These are phyloP conservation scores for Alethe castanea DNA, from an alignment of 2,113 vertebrate species.

Conservation along the genomic window DNA sequence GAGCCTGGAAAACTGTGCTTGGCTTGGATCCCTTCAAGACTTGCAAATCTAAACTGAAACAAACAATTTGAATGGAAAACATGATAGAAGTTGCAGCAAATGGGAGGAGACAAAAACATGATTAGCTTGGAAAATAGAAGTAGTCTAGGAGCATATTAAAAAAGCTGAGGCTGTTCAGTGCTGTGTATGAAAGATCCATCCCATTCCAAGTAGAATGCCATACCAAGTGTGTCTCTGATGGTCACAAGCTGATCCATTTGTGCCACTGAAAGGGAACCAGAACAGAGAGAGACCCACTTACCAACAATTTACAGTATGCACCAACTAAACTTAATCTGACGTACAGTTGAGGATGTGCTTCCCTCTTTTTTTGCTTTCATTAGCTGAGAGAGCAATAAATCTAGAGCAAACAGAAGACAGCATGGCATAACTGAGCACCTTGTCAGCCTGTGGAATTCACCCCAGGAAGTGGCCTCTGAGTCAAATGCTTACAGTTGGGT, in stretches of 20 bases:
- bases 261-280: background rate
- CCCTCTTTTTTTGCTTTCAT: background rate
- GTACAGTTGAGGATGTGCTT: background rate
- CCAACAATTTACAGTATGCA: background rate
- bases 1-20: background rate
- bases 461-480: slow-evolving; percentile 38
- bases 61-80: background rate
- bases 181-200: background rate
- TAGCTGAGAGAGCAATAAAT: background rate
- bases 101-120: background rate
- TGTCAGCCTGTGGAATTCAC: slow-evolving; percentile 5
- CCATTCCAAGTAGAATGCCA: background rate
- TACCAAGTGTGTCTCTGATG: background rate
- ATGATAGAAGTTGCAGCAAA: background rate
- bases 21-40: background rate
- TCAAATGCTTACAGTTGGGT: slow-evolving; percentile 55
- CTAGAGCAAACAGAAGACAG: background rate
- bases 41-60: background rate
- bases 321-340: background rate
- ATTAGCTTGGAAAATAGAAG: background rate
- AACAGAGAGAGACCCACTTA: background rate
- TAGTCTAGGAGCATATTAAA: background rate
- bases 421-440: background rate
- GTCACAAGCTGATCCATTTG: background rate
- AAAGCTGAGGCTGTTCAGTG: background rate